Percentiles rank a stretch among this genome's conserved stretches.
phyloP scores from a whole-genome alignment of 1,140 invertebrate species.

The Cydia strobilella region DNA sequence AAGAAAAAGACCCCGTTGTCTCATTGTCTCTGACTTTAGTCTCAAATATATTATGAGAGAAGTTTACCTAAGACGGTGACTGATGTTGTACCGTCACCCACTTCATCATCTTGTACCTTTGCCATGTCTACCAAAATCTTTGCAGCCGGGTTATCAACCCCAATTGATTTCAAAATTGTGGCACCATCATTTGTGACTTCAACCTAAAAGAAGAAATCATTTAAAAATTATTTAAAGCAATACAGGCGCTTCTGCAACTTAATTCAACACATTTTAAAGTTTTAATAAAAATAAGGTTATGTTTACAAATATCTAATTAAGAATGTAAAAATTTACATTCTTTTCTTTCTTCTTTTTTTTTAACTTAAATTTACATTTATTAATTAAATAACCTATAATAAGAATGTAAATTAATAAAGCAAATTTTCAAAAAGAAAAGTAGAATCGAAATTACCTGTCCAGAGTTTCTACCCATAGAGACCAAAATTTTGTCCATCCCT shows the following conservation, averaged over 20 bases:
- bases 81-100: conserved; percentile 99
- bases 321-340: no score
- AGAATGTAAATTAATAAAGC: background rate
- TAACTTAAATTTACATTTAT: no score
- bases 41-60: no score
- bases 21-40: no score
- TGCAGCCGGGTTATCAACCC: conserved; percentile 99
- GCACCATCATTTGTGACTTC: conserved; percentile 99
- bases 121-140: conserved; percentile 99
- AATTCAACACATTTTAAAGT: background rate
- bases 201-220: conserved; percentile 79
- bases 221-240: no score
- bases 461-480: conserved; percentile 90
- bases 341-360: no score
- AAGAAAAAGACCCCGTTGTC: no score
- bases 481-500: conserved; percentile 99
- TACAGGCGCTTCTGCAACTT: no score
- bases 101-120: conserved; percentile 99
- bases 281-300: conserved; percentile 30
- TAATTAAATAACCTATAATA: no score
- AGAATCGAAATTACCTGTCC: conserved; percentile 78
- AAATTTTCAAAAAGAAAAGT: background rate
- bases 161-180: conserved; percentile 97
- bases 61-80: conserved; percentile 97
- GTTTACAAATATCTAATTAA: conserved; percentile 14